phyloP scores from a whole-genome alignment of 2,797 vertebrate genomes.

The Mormyrus proboscirostris region DNA sequence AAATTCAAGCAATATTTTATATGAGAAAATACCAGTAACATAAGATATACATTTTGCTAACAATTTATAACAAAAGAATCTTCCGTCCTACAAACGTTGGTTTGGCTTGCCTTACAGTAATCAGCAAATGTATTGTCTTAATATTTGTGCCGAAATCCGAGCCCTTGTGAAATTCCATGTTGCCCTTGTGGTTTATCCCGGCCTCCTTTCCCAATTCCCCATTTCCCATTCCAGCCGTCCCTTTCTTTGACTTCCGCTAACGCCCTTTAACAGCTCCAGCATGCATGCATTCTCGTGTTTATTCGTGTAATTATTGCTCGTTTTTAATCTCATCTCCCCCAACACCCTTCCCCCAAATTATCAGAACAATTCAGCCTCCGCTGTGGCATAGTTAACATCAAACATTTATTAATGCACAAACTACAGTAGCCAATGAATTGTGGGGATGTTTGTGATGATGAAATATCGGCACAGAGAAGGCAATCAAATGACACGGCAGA shows the following conservation, averaged over 20 bases:
- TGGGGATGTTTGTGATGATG: background rate
- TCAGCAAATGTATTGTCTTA: background rate
- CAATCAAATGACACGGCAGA: background rate
- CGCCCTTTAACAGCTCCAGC: background rate
- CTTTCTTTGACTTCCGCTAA: background rate
- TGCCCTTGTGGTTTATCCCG: background rate
- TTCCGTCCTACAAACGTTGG: background rate
- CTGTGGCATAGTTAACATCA: background rate
- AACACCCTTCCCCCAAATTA: background rate
- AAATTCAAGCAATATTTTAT: background rate
- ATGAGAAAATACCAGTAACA: background rate
- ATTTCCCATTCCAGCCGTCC: background rate
- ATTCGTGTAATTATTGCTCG: background rate
- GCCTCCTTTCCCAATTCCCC: background rate
- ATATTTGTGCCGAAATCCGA: background rate
- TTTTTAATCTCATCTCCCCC: conserved; percentile 1
- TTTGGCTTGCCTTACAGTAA: background rate
- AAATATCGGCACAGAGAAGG: background rate
- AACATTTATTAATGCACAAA: conserved; percentile 13
- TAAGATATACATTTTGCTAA: background rate
- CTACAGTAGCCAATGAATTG: conserved; percentile 6
- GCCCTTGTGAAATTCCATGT: background rate
- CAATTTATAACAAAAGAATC: background rate
- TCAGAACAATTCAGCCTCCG: background rate
- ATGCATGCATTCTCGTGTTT: background rate